A percentile compares a stretch with the other conserved stretches of the same genome.
phyloP scores from a whole-genome alignment of 2,113 vertebrate species.

The Hemiscyllium ocellatum region DNA sequence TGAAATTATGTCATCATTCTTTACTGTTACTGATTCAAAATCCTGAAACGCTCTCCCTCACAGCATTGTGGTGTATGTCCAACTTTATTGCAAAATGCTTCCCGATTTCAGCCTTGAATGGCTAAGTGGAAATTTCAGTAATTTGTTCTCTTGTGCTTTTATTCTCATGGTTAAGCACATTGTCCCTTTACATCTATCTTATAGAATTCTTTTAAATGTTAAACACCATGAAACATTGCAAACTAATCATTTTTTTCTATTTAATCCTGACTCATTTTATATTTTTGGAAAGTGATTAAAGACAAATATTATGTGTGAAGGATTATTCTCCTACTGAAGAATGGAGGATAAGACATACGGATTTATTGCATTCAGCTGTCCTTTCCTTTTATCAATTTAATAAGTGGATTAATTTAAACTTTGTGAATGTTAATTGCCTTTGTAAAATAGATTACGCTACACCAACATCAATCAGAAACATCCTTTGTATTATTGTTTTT shows the following conservation, averaged over 20 bases:
- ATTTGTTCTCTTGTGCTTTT: not conserved
- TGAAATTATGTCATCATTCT: not conserved
- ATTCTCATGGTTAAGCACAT: not conserved
- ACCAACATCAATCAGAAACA: conserved; percentile 1
- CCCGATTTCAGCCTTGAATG: not conserved
- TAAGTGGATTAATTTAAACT: conserved; percentile 25
- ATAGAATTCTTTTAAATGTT: not conserved
- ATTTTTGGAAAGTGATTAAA: conserved; percentile 9
- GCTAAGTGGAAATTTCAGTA: not conserved
- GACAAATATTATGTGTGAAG: not conserved
- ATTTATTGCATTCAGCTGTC: not conserved
- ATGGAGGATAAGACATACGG: not conserved
- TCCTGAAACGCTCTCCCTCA: not conserved
- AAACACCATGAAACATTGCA: not conserved
- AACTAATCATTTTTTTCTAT: not conserved
- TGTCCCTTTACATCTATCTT: not conserved
- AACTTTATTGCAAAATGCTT: not conserved
- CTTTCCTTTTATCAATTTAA: not conserved
- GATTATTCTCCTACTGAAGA: not conserved
- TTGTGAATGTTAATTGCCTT: conserved; percentile 27
- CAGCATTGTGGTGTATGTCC: not conserved
- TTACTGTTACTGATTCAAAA: not conserved
- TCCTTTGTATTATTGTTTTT: not conserved
- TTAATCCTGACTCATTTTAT: not conserved
- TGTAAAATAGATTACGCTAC: not conserved